Conservation (phyloP, 2,113 vertebrate genomes). For the Colossoma macropomum region DNA sequence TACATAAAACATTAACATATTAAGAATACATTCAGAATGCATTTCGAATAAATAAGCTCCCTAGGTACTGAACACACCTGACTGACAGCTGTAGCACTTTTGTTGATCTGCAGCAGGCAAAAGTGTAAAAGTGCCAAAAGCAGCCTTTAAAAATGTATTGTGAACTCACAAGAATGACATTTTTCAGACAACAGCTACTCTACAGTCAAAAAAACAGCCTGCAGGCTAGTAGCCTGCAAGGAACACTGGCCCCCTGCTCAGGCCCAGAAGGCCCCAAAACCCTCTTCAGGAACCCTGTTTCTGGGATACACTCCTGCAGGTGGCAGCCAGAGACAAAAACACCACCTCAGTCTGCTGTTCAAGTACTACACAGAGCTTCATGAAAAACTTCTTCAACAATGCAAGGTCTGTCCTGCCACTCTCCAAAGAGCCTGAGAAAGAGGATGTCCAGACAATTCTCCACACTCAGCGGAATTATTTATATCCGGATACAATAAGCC, state of each 20-base stretch:
- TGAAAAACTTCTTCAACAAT: slow-evolving; percentile 23
- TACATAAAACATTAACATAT: too few species aligned
- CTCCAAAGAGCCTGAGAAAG: slow-evolving; percentile 40
- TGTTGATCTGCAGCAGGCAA: too few species aligned
- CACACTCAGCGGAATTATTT: slow-evolving; percentile 56
- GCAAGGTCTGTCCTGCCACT: slow-evolving; percentile 29
- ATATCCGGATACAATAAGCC: slow-evolving; percentile 56
- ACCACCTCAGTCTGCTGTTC: slow-evolving; percentile 57
- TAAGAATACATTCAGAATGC: too few species aligned
- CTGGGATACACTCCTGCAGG: slow-evolving; percentile 29
- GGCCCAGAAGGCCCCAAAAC: not conserved
- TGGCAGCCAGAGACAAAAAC: slow-evolving; percentile 36
- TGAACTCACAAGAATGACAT: too few species aligned
- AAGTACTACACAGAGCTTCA: slow-evolving; percentile 11
- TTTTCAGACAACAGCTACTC: not conserved
- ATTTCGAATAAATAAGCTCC: too few species aligned
- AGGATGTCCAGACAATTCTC: slow-evolving; percentile 50
- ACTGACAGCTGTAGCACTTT: too few species aligned
- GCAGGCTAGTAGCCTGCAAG: not conserved
- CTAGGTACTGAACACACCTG: too few species aligned
- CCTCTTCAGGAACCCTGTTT: not conserved
- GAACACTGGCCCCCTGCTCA: not conserved
- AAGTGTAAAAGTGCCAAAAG: too few species aligned
- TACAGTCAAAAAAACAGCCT: not conserved
- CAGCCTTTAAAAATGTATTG: too few species aligned